A percentile compares a stretch with the other conserved stretches of the same genome.
phyloP scores from a whole-genome alignment of 2,888 invertebrate species.

The Dicranocentrus wangi region DNA sequence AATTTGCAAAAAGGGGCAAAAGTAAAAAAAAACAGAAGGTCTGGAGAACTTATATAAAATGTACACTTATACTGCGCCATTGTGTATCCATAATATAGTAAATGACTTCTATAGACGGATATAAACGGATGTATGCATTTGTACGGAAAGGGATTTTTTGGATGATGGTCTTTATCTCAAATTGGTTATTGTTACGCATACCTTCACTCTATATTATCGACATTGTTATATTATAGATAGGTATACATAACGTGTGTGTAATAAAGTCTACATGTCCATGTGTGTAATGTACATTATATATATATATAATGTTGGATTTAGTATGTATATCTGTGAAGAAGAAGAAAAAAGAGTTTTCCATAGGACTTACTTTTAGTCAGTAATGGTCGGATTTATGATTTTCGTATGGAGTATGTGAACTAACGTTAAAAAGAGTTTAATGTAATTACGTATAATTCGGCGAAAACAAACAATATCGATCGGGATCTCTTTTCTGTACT shows the following conservation, averaged over 20 bases:
- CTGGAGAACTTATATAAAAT: conserved; percentile 16
- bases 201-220: too few relatives aligned
- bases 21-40: too few relatives aligned
- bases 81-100: not conserved
- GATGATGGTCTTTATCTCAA: conserved; percentile 11
- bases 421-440: conserved; percentile 10
- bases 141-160: not conserved
- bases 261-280: too few relatives aligned
- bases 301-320: too few relatives aligned
- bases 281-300: too few relatives aligned
- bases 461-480: not conserved
- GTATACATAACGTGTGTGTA: too few relatives aligned
- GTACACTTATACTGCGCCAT: conserved; percentile 33
- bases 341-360: too few relatives aligned
- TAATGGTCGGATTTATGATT: too few relatives aligned
- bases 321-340: too few relatives aligned
- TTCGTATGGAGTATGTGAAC: not conserved
- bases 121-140: not conserved
- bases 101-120: not conserved
- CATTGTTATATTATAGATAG: too few relatives aligned
- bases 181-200: conserved; percentile 8
- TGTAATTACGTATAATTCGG: not conserved
- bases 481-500: conserved; percentile 16
- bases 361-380: too few relatives aligned
- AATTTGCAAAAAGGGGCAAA: conserved; percentile 14